Conservation (phyloP, 92 coral and sea anemone species). For the Epizoanthus scotinus region DNA sequence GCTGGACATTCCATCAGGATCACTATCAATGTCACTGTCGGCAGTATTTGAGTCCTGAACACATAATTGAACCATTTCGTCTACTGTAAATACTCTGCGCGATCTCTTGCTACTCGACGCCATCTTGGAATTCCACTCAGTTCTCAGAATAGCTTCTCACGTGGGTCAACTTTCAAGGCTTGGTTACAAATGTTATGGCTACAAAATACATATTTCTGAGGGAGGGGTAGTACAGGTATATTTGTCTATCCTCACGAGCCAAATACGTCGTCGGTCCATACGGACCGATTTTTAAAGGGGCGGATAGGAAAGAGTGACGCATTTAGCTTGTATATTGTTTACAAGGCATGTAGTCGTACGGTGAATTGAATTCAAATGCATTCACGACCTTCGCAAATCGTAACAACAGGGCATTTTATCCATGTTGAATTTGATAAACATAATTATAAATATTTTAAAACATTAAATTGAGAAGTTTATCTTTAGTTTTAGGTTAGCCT, state of each 20-base stretch:
- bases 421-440: no score
- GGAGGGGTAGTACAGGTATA: constrained; percentile 28
- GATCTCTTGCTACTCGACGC: constrained; percentile 17
- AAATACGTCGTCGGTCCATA: constrained; percentile 30
- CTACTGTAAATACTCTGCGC: neutral
- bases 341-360: no score
- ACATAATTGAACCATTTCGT: neutral
- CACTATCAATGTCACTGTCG: constrained; percentile 10
- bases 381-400: no score
- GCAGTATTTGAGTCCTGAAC: constrained; percentile 20
- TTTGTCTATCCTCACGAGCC: constrained; percentile 26
- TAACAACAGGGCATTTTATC: no score
- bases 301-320: constrained; percentile 26
- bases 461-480: no score
- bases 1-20: neutral
- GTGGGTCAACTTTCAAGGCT: constrained; percentile 10
- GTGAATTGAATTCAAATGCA: no score
- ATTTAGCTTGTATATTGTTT: no score
- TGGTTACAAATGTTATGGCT: constrained; percentile 24
- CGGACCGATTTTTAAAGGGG: constrained; percentile 21
- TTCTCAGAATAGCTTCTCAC: neutral
- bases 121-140: constrained; percentile 2
- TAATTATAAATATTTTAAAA: no score
- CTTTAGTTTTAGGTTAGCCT: no score
- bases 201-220: constrained; percentile 18